These are phyloP conservation scores for Rhagoletis pomonella DNA, from an alignment of 1,140 invertebrate species.

Conservation along the genomic window DNA sequence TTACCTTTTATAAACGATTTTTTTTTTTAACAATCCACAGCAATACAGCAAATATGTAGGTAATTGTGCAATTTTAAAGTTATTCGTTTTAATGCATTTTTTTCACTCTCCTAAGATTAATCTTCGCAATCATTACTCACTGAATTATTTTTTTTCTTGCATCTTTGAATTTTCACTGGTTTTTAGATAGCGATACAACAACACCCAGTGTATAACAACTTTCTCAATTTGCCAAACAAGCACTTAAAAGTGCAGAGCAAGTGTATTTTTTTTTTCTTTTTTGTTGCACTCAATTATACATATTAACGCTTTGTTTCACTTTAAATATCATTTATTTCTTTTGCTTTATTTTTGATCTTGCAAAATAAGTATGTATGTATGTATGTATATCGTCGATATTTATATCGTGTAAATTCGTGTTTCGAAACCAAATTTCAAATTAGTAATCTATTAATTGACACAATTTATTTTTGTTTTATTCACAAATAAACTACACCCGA, in stretches of 20 bases:
- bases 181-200: background rate
- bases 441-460: background rate
- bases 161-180: background rate
- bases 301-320: background rate
- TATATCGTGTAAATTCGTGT: too few relatives aligned
- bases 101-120: background rate
- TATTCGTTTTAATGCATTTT: too few relatives aligned
- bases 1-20: too few relatives aligned
- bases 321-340: background rate
- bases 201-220: background rate
- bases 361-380: background rate
- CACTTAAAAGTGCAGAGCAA: background rate
- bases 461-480: background rate
- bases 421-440: background rate
- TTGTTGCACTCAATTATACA: background rate
- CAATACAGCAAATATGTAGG: too few relatives aligned
- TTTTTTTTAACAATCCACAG: too few relatives aligned
- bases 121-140: background rate
- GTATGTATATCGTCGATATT: too few relatives aligned
- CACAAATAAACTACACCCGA: background rate
- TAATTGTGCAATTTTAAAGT: too few relatives aligned
- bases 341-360: background rate
- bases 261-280: background rate
- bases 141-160: background rate
- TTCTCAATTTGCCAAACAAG: conserved; percentile 12